A percentile compares a stretch with the other conserved stretches of the same genome.
Evolutionary conservation across 2,888 invertebrate genomes (phyloP).

Genomic region (Germaria angustata): DNA sequence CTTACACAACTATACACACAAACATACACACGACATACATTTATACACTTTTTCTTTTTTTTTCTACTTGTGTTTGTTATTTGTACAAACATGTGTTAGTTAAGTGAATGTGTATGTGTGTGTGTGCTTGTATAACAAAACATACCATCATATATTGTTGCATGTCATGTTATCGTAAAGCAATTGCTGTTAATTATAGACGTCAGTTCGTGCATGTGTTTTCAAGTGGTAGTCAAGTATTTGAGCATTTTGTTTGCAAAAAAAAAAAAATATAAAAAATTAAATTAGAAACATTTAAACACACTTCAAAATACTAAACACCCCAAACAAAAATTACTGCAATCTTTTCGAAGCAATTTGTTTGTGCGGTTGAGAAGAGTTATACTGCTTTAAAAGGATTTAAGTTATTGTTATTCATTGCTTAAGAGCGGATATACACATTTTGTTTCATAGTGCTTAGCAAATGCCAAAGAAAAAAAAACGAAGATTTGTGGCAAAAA

Average conservation of each 20-base stretch:
- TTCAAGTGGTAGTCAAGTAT: slow-evolving; percentile 65
- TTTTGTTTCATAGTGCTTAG: slow-evolving; percentile 43
- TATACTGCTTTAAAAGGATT: slow-evolving; percentile 24
- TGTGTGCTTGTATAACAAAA: slow-evolving; percentile 32
- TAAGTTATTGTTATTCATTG: slow-evolving; percentile 2
- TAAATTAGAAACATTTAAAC: not conserved
- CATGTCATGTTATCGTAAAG: slow-evolving; percentile 68
- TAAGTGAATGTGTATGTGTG: not conserved
- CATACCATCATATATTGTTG: slow-evolving; percentile 55
- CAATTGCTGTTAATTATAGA: slow-evolving; percentile 69
- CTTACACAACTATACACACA: too few species aligned
- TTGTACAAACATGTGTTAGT: not conserved
- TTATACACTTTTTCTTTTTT: too few species aligned
- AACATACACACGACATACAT: too few species aligned
- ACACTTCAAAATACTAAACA: not conserved
- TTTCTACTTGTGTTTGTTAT: too few species aligned
- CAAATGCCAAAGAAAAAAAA: not conserved
- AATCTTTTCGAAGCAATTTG: slow-evolving; percentile 56
- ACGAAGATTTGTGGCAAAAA: not conserved
- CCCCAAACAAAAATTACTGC: not conserved
- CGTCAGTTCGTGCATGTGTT: slow-evolving; percentile 67
- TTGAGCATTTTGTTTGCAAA: slow-evolving; percentile 63
- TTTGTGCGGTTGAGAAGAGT: slow-evolving; percentile 43
- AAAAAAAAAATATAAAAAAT: slow-evolving; percentile 3
- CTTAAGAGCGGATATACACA: slow-evolving; percentile 46